Conservation (phyloP, 2,797 vertebrate species). For the Pangasius mekongensis region DNA sequence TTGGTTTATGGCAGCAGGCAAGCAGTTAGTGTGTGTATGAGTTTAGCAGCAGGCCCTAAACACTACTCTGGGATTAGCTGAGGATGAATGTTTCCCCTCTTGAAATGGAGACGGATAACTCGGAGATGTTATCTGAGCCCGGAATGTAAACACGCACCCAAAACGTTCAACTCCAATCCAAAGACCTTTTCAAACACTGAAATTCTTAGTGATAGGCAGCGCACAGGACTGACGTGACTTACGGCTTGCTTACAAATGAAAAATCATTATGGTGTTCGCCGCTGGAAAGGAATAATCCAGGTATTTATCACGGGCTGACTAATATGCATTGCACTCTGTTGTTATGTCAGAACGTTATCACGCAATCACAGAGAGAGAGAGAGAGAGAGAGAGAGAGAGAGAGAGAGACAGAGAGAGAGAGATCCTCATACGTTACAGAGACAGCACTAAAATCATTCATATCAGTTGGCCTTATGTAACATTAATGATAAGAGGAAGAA, state of each 20-base stretch:
- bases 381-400: constrained; percentile 14
- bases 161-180: constrained; percentile 53
- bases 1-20: neutral
- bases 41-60: constrained; percentile 5
- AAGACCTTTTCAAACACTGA: constrained; percentile 70
- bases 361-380: neutral
- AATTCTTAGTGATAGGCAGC: constrained; percentile 56
- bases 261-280: constrained; percentile 62
- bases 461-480: neutral
- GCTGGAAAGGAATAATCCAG: constrained; percentile 58
- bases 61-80: constrained; percentile 48
- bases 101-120: constrained; percentile 68
- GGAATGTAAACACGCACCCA: constrained; percentile 73
- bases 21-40: neutral
- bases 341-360: constrained; percentile 25
- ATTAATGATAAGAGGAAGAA: constrained; percentile 34
- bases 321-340: constrained; percentile 3
- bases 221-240: constrained; percentile 59
- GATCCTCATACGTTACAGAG: neutral
- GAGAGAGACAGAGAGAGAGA: neutral
- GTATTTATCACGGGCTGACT: constrained; percentile 58
- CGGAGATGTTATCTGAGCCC: constrained; percentile 67
- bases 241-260: constrained; percentile 57
- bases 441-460: neutral
- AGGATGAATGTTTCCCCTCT: constrained; percentile 54